These are phyloP conservation scores for Melipona quadrifasciata DNA, from an alignment of 1,140 invertebrate species.

Conservation along the genomic window DNA sequence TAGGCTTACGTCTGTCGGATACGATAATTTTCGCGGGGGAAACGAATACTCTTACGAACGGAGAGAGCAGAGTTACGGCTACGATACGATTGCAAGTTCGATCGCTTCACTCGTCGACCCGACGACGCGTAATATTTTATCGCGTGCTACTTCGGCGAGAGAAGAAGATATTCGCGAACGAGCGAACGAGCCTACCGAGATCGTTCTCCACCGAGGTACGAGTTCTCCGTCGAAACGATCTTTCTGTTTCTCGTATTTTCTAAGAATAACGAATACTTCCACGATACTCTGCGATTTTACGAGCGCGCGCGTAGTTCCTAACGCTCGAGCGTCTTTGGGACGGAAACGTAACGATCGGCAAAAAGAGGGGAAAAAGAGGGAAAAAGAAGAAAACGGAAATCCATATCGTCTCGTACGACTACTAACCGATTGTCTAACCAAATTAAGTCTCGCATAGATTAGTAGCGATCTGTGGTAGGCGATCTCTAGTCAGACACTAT, in stretches of 20 bases:
- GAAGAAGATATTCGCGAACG: neutral
- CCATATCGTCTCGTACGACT: constrained; percentile 45
- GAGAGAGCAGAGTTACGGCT: neutral
- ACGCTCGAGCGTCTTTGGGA: constrained; percentile 31
- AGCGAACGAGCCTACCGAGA: neutral
- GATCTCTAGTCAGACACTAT: constrained; percentile 25
- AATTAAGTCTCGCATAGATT: constrained; percentile 44
- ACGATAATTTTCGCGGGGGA: neutral
- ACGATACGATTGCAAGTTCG: neutral
- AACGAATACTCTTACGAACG: neutral
- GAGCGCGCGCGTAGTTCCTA: constrained; percentile 59
- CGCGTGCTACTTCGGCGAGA: neutral
- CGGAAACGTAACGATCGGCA: constrained; percentile 1
- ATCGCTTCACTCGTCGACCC: neutral
- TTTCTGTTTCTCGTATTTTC: neutral
- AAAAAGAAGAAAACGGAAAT: neutral
- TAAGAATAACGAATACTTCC: constrained; percentile 24
- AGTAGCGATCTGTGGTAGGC: constrained; percentile 11
- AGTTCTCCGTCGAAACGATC: neutral
- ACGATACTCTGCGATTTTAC: constrained; percentile 16
- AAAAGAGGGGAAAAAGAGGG: neutral
- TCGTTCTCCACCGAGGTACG: neutral
- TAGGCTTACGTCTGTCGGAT: constrained; percentile 28
- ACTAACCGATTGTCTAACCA: constrained; percentile 54
- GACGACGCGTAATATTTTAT: neutral